Evolutionary conservation across 2,888 invertebrate genomes (phyloP), one percentile per base, ranked within the genome.

Genomic region (Xylota segnis): DNA sequence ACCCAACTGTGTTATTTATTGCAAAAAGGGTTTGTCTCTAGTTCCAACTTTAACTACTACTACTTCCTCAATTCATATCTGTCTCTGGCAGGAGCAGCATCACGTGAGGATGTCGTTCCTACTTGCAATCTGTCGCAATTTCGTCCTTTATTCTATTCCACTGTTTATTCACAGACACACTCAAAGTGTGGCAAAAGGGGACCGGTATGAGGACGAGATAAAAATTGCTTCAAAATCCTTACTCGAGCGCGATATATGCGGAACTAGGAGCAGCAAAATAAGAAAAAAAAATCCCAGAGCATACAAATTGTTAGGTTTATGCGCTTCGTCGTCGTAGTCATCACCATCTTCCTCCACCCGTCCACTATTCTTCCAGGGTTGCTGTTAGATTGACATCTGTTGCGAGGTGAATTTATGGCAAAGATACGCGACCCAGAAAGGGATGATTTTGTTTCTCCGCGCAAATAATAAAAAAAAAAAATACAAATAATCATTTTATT

Each of bases 121-220:
- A 65, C 82, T 83, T 63, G 78, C 83, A 83, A 83, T 78, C 74
- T 83, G 83, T 83, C 78, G 78, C 83, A 79, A 83, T 83, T 74
- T 79, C 56, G 68, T 83, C 56, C 83, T 77, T 83, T 79, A 79
- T 83, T 74, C 78, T 83, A 79, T 78, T 83, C 37, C 74, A 78
- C 74, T 83, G 78, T 83, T 83, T 83, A 74, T 83, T 79, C 78
- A 56, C 63, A 68, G 56, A 56, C 83, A 63, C 74, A 34, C 47
- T 10, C 16, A 43, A 56, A 52, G 40, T 16, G 32, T 14, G 23
- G 10, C 54, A 40, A 12, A 34, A 34, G 16, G 23, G 50, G 5
- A 74, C 9, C 14, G 43, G 43, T 10, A 23, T n/a, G 45, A n/a
- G 16, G 12, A 12, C 16, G 54, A 43, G 29, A 61, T 54, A 66